Evolutionary conservation across 2,113 vertebrate genomes (phyloP), one percentile per base, ranked within the genome.

Genomic region (Ramphastos sulfuratus): DNA sequence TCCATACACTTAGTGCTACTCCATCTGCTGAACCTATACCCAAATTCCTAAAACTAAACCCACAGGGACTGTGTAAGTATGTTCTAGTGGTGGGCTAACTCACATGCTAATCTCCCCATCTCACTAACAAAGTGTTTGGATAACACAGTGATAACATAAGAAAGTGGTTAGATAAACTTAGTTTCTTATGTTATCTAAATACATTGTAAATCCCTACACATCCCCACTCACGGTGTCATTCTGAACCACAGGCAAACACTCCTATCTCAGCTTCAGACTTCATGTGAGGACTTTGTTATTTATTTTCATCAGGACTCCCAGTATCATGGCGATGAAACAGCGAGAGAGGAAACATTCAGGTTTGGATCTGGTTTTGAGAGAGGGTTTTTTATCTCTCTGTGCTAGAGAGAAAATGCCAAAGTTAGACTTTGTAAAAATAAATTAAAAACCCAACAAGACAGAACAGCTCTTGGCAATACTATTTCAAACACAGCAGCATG

Each of bases 121-220:
- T 73, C 64, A 70, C 64, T 82, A 85, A 91, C 78, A 89, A 94
- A 93, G 74, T 92, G 86, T 82, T 93, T 93, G 77, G 77, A 44
- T 89, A 92, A 87, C 39, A 58, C 61, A 89, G 63, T 55, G 95
- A 92, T 82, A 94, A 89, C 7, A 7, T 58, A 85, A 79, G 37
- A 48, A 96, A 93, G 70, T 93, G 77, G 87, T 95, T 82, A 92
- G 63, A 91, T 93, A 94, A 94, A 96, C 81, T 87, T 28, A 46
- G 25, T 56, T 93, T 81, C 65, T 56, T 52, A 39, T 2, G 65
- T 83, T 93, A 87, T 69, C 89, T 59, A 92, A 93, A 92, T 30
- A 93, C 28, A 31, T 4, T 60, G 44, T 55, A 82, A 94, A 89
- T 91, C 67, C 75, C 42, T 78, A 35, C 72, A 52, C 27, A 67